Percentiles rank a stretch among this genome's conserved stretches.
These are phyloP conservation scores for Styela clava DNA, from an alignment of 23 tunicate genomes.

Conservation along the genomic window DNA sequence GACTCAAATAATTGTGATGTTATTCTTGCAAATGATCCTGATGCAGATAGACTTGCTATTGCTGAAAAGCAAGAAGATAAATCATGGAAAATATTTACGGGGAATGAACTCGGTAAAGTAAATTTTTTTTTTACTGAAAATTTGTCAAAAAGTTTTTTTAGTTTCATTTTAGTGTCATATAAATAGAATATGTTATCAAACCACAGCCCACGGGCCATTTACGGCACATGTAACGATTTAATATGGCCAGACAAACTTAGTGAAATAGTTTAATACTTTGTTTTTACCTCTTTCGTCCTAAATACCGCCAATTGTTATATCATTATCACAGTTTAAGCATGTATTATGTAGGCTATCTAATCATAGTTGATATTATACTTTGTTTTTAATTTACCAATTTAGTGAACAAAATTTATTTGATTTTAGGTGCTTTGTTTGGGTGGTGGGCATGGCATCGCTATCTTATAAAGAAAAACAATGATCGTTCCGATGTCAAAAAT, in stretches of 20 bases:
- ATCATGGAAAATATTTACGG: conserved; percentile 87
- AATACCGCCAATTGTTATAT: too few relatives aligned
- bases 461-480: conserved; percentile 40
- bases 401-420: too few relatives aligned
- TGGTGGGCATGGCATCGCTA: conserved; percentile 83
- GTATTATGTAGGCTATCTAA: too few relatives aligned
- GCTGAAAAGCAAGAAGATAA: conserved; percentile 84
- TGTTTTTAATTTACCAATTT: too few relatives aligned
- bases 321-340: too few relatives aligned
- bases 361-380: too few relatives aligned
- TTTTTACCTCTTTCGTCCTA: too few relatives aligned
- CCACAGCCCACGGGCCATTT: too few relatives aligned
- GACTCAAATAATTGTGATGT: conserved; percentile 59
- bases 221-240: too few relatives aligned
- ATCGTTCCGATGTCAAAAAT: conserved; percentile 25
- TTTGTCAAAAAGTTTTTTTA: neutral
- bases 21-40: conserved; percentile 96
- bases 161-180: neutral
- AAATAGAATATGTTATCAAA: too few relatives aligned
- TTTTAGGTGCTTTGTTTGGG: conserved; percentile 87
- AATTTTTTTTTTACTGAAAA: neutral
- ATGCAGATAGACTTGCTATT: conserved; percentile 95
- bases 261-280: too few relatives aligned
- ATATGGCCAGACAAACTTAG: too few relatives aligned
- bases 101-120: conserved; percentile 83